Evolutionary conservation across 2,888 invertebrate genomes (phyloP), one percentile per base, ranked within the genome.

Genomic region (Cinara cedri): DNA sequence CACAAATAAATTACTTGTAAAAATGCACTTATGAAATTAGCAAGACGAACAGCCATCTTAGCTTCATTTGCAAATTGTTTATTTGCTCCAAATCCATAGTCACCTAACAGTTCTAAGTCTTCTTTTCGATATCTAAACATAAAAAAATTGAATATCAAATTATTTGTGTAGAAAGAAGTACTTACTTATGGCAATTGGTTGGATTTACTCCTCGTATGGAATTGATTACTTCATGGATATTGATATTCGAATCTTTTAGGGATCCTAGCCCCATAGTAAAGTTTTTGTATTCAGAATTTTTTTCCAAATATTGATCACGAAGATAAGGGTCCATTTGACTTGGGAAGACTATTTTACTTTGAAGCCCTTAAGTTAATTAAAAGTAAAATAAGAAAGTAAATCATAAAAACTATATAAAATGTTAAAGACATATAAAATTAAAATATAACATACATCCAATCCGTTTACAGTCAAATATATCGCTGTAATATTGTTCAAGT

Each of bases 21-120:
- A 86, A 97, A 98, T 57, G 95, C 94, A 85, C 96, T 96, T 83
- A 98, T 93, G 86, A 98, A 98, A 86, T 98, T 97, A 0, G 98
- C 94, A 72, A 98, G 87, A 68, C 98, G 90, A n/a, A 97, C 89
- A 3, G 98, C 98, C 92, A 96, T 96, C 86, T 96, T 93, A 0
- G 97, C 98, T 87, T 98, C 96, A 84, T 96, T 96, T 85, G 94
- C 92, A 84, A 96, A 95, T 86, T 95, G 96, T 82, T 93, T 91
- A 83, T 95, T 91, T 0, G 93, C 93, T 0, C 96, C 97, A 85
- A 87, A 95, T 54, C 92, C 91, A 66, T 95, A 90, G 85, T 97
- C 97, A 0, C 97, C 97, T 72, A 93, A 93, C 55, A 97, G 87
- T 81, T 88, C 86, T 60, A 97, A 87, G 84, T 95, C 92, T 81